Evolutionary conservation across 2,888 invertebrate genomes (phyloP), one percentile per base, ranked within the genome.

Genomic region (Eledone cirrhosa): DNA sequence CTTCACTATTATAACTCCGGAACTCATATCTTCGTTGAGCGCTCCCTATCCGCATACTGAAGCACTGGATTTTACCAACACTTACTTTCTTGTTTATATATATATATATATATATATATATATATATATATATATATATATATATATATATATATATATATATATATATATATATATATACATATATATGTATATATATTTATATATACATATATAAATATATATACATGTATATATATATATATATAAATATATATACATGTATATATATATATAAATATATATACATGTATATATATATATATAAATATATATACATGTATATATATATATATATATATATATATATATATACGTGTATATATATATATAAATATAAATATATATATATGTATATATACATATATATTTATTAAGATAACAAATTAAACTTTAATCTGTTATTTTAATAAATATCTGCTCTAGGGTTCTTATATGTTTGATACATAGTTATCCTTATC

Each of bases 101-200:
- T 63, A 63, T 63, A 63, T 63, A 63, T 14, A 14, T 63, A 63
- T 63, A 63, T 16, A 63, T 63, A 63, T 63, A 63, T 14, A 63
- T 63, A 63, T 63, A 63, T 63, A 63, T 63, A 63, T 16, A 63
- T 63, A 63, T 14, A 63, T 63, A 63, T 63, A 63, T 63, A 63
- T 63, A 63, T 63, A 63, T 63, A 63, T 24, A 63, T 63, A 63
- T 63, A 63, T 63, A 63, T 63, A 63, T 63, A 63, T 14, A 63
- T 63, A 63, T 63, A 63, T 16, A 63, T 63, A 63, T 63, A 63
- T 63, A 63, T 14, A 63, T 63, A 63, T 63, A 63, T 63, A 63
- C 24, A 63, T 16, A 63, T 14, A 63, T 63, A 63, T 63, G 24
- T 63, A 63, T 63, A 63, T 63, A 63, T 63, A 63, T 14, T n/a